A percentile compares a stretch with the other conserved stretches of the same genome.
Conservation (phyloP, 2,113 vertebrate species). For the Silurus glanis region DNA sequence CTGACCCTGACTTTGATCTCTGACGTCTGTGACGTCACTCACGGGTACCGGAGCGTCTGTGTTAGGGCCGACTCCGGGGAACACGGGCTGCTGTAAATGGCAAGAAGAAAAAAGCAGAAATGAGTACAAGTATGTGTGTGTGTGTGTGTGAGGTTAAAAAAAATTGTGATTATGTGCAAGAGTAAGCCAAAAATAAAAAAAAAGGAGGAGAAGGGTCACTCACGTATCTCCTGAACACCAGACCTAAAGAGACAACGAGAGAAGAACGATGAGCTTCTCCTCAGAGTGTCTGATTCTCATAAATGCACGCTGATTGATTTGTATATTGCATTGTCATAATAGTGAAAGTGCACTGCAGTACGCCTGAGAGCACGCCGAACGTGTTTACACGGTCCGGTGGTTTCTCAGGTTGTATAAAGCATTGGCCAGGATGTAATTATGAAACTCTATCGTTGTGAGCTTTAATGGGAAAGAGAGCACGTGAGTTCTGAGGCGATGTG, state of each 20-base stretch:
- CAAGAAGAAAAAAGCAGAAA: not conserved
- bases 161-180: not conserved
- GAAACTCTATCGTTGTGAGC: conserved; percentile 27
- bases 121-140: not conserved
- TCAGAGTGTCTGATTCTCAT: conserved; percentile 3
- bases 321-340: conserved; percentile 18
- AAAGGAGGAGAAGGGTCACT: conserved; percentile 34
- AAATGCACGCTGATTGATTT: conserved; percentile 35
- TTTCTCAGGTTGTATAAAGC: conserved; percentile 40
- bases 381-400: conserved; percentile 18
- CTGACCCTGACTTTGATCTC: not conserved
- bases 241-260: conserved; percentile 44
- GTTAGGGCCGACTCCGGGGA: not conserved
- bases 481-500: conserved; percentile 7
- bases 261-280: conserved; percentile 3
- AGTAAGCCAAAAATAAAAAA: not conserved
- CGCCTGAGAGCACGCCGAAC: not conserved
- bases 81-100: not conserved
- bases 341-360: conserved; percentile 2
- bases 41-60: not conserved
- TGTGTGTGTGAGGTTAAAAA: not conserved
- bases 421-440: conserved; percentile 37
- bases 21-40: not conserved
- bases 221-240: conserved; percentile 36
- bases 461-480: conserved; percentile 44